Conservation (phyloP, 1,140 invertebrate genomes). For the Scaptomyza hsui region DNA sequence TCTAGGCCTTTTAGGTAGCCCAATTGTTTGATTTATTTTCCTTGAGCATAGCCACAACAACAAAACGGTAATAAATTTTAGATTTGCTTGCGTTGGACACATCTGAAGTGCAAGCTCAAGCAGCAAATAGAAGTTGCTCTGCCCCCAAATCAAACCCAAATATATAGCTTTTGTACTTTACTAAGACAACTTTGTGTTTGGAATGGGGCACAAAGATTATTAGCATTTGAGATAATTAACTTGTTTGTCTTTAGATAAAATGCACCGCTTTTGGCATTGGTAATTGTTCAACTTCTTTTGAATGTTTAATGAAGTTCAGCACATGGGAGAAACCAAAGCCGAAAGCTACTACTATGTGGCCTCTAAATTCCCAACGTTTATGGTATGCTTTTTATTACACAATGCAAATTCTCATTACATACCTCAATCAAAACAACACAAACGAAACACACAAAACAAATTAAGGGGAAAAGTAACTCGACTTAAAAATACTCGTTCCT, state of each 20-base stretch:
- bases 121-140: slow-evolving; percentile 12
- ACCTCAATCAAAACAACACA: slow-evolving; percentile 4
- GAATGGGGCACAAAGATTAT: slow-evolving; percentile 10
- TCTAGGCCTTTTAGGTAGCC: neutral
- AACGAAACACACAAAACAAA: slow-evolving; percentile 4
- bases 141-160: slow-evolving; percentile 41
- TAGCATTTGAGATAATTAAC: slow-evolving; percentile 5
- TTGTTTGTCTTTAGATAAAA: neutral
- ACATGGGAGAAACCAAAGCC: no score
- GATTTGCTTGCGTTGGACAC: slow-evolving; percentile 29
- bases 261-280: slow-evolving; percentile 11
- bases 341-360: neutral
- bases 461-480: neutral
- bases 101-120: slow-evolving; percentile 34
- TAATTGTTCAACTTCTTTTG: slow-evolving; percentile 10
- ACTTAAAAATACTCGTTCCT: neutral
- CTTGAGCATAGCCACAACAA: neutral
- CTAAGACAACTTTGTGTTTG: neutral
- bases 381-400: no score
- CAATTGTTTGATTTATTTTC: neutral
- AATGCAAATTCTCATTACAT: slow-evolving; percentile 27
- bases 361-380: neutral
- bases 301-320: slow-evolving; percentile 1
- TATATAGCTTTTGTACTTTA: neutral
- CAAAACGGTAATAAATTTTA: slow-evolving; percentile 13